Evolutionary conservation across 2,113 vertebrate genomes (phyloP), one percentile per base, ranked within the genome.

Genomic region (Polyodon spathula): DNA sequence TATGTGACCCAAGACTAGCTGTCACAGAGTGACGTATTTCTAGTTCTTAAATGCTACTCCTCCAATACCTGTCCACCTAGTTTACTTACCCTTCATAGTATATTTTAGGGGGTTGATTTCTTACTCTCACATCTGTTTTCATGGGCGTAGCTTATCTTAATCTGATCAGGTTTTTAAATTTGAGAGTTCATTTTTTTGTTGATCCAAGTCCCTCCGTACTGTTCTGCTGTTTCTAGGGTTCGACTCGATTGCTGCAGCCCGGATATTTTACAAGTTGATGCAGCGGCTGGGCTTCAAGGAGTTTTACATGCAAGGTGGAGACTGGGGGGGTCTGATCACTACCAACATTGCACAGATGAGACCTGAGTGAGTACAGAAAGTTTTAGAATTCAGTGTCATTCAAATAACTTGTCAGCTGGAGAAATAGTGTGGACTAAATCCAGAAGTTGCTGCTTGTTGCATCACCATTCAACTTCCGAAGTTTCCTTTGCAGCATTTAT

Each of bases 271-370:
- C 68, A 94, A 86, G 27, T 76, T 94, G 69, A 95, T 95, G 92
- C 86, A 82, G 54, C 86, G 91, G 61, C 63, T 95, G 63, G 90
- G 90, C n/a, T 92, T 92, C 71, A 78, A 70, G 12, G 55, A 89
- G 60, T 95, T 87, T 69, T 95, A 94, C n/a, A 1, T 93, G 41
- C 91, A 95, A 66, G 92, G 92, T 27, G 92, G 90, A 61, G 92
- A 95, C 73, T 93, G 90, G 90, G 93, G 91, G 17, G 79, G 85
- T 11, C 56, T 66, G 2, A 86, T 92, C 73, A 88, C 85, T 46
- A 84, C 66, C 48, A 82, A 86, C 70, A 91, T 95, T 84, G 81
- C 93, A 8, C 90, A 90, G 73, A 94, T 95, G 90, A 86, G 88
- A 58, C 91, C 91, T 40, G 69, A 88, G 91, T 93, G 69, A 88